Base-by-base conservation (phyloP, 23 tunicate species). In the Aplidium turbinatum region DNA sequence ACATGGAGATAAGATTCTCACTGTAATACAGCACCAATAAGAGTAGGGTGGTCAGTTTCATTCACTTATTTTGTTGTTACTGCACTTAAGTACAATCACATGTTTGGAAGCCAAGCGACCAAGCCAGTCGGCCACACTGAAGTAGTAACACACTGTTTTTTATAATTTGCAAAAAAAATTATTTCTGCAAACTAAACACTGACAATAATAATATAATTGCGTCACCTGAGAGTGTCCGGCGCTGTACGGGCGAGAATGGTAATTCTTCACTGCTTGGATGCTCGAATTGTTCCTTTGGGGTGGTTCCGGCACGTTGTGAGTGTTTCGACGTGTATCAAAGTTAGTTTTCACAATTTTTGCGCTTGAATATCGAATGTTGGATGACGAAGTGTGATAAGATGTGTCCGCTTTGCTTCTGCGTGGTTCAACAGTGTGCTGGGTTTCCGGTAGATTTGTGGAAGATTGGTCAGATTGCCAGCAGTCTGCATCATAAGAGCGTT, bases 301-400 rank as follows among this genome's bases (percentile, higher is more conserved):
- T 29, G 83, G 83, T 13, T 68, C 72, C 23, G 91, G 91, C n/a
- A n/a, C n/a, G n/a, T n/a, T n/a, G n/a, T n/a, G n/a, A 42, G 13
- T 11, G n/a, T 21, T 3, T 47, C 64, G 40, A 22, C 64, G 23
- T 6, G n/a, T 50, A 31, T 72, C 78, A 16, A 72, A 54, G 25
- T 53, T 72, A 38, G 82, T 77, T 63, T 77, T 77, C 58, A 77
- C 73, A 30, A 77, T 77, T 34, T 46, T 42, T 3, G 82, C 82
- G 45, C 46, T 73, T 4, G 42, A 11, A 22, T 24, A 63, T 65
- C 34, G 11, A 11, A 42, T 11, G 50, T 42, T 42, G 11, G 50
- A 9, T 63, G 33, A 11, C 11, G 13, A 9, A 9, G 50, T 42
- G n/a, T n/a, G n/a, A n/a, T n/a, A n/a, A n/a, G n/a, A n/a, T n/a